phyloP scores from a whole-genome alignment of 2,888 invertebrate genomes.

The Lysandra coridon region DNA sequence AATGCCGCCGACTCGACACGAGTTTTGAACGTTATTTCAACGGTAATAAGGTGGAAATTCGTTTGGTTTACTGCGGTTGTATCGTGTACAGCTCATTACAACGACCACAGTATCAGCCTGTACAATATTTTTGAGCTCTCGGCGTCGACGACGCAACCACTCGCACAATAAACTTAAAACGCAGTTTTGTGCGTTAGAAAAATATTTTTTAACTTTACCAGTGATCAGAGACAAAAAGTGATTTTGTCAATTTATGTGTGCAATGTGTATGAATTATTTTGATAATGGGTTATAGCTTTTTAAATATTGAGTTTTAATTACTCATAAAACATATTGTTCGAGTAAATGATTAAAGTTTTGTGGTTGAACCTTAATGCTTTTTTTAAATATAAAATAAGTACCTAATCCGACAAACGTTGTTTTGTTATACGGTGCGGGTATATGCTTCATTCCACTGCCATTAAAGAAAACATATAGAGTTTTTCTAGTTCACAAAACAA shows the following conservation, averaged over 20 bases:
- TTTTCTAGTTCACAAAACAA: too few species aligned
- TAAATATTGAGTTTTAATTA: too few species aligned
- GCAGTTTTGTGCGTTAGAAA: neutral
- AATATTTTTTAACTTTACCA: neutral
- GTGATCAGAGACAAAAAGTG: neutral
- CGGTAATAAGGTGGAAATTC: neutral
- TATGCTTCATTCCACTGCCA: too few species aligned
- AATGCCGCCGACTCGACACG: neutral
- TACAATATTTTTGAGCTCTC: constrained; percentile 3
- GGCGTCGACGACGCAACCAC: neutral
- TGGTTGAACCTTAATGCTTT: too few species aligned
- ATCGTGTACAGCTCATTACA: neutral
- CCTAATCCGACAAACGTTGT: too few species aligned
- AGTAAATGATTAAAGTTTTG: too few species aligned
- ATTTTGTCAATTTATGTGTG: neutral
- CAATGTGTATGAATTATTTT: too few species aligned
- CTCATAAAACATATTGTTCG: too few species aligned
- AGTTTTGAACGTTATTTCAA: neutral
- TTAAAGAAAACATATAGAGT: too few species aligned
- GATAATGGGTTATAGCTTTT: too few species aligned
- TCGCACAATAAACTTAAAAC: neutral
- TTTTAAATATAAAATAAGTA: too few species aligned
- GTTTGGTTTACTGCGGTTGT: neutral
- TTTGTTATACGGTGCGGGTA: too few species aligned
- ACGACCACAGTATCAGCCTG: constrained; percentile 4